These are phyloP conservation scores for Melanotaenia pygmaea DNA, from an alignment of 2,797 vertebrate species.

Conservation along the genomic window DNA sequence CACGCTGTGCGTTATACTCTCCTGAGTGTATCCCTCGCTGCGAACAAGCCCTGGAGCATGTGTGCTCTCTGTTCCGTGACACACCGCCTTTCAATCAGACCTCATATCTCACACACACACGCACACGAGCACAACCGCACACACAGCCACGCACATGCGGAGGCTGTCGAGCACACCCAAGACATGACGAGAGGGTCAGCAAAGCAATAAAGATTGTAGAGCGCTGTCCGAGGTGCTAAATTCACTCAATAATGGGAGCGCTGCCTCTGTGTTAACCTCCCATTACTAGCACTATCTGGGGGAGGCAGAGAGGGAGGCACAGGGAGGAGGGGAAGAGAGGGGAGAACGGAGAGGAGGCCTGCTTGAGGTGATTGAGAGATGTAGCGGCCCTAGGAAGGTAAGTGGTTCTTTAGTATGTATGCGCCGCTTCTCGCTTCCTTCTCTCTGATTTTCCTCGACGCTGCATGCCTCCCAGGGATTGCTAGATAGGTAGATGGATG, in stretches of 20 bases:
- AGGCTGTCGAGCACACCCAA: conserved; percentile 83
- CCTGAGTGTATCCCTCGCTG: conserved; percentile 93
- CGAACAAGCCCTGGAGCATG: conserved; percentile 96
- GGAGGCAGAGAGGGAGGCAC: conserved; percentile 52
- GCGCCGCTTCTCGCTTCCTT: conserved; percentile 73
- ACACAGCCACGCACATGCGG: conserved; percentile 55
- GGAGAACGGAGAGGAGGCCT: conserved; percentile 72
- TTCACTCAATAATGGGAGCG: conserved; percentile 99
- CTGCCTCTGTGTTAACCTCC: conserved; percentile 98
- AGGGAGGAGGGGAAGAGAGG: conserved; percentile 36
- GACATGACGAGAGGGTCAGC: conserved; percentile 99
- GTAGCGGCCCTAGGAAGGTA: conserved; percentile 81
- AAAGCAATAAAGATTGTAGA: conserved; percentile 99
- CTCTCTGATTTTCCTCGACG: conserved; percentile 73
- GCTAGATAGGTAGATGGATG: conserved; percentile 78
- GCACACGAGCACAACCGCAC: conserved; percentile 28
- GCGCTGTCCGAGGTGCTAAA: conserved; percentile 99
- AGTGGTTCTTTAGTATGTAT: conserved; percentile 88
- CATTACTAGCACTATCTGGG: conserved; percentile 95
- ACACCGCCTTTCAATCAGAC: conserved; percentile 99
- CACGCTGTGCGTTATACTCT: conserved; percentile 84
- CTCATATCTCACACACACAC: conserved; percentile 70
- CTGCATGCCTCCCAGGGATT: conserved; percentile 80
- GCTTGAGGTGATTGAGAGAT: conserved; percentile 82
- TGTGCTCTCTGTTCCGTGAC: conserved; percentile 96